phyloP scores from a whole-genome alignment of 2,797 vertebrate genomes.

The Poliocrania exsul region DNA sequence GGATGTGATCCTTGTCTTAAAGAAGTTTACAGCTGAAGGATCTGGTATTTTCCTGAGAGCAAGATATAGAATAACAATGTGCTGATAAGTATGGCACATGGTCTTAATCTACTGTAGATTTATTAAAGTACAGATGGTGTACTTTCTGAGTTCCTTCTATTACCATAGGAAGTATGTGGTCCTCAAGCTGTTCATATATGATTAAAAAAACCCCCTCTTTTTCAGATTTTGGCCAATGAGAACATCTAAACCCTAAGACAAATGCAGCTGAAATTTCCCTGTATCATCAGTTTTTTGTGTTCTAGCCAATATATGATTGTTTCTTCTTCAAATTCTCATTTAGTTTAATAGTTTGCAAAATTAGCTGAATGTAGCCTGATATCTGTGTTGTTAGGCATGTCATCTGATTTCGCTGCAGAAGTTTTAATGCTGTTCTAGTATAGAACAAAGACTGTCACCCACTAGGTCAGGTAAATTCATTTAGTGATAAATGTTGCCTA shows the following conservation, averaged over 20 bases:
- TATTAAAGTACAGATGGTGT: slow-evolving; percentile 54
- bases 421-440: not conserved
- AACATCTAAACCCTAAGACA: not conserved
- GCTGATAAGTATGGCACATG: slow-evolving; percentile 17
- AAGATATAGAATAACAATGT: not conserved
- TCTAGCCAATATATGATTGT: not conserved
- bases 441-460: not conserved
- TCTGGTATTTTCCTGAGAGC: not conserved
- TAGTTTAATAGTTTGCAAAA: not conserved
- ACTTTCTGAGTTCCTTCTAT: slow-evolving; percentile 30
- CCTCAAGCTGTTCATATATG: slow-evolving; percentile 10
- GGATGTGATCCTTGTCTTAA: not conserved
- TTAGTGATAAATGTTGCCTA: not conserved
- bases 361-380: not conserved
- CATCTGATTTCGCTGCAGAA: not conserved
- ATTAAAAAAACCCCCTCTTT: not conserved
- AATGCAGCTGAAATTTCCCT: not conserved
- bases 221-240: not conserved
- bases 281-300: not conserved
- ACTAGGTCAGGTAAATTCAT: not conserved
- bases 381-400: rapidly evolving
- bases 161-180: slow-evolving; percentile 30
- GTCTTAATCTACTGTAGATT: slow-evolving; percentile 15
- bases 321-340: not conserved
- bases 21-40: not conserved